Percentiles rank a stretch among this genome's conserved stretches.
Conservation (phyloP, 2,797 vertebrate species). For the Takifugu rubripes region DNA sequence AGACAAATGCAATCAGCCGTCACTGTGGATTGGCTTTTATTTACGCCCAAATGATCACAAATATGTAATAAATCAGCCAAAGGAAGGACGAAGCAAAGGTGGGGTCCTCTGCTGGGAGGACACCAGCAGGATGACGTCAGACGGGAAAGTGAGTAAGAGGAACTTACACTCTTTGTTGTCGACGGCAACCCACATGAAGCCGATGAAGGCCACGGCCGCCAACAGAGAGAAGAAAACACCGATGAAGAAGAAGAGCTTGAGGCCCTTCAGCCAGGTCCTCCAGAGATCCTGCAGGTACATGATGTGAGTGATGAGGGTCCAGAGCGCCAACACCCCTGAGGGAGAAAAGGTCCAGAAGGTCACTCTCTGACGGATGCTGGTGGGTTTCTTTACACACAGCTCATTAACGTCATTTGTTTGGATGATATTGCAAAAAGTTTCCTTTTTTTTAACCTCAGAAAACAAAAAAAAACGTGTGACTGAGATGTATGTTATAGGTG, state of each 20-base stretch:
- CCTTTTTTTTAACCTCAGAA: too few species aligned
- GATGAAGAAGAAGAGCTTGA: conserved; percentile 87
- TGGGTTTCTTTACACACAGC: neutral
- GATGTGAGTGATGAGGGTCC: conserved; percentile 89
- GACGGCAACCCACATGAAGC: conserved; percentile 84
- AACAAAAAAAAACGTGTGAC: too few species aligned
- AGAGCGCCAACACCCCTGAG: conserved; percentile 91
- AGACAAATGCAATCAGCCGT: too few species aligned
- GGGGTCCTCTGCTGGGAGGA: too few species aligned
- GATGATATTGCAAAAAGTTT: too few species aligned
- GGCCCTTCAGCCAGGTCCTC: conserved; percentile 94
- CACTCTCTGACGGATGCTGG: too few species aligned
- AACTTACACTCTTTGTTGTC: conserved; percentile 83
- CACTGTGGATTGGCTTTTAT: too few species aligned
- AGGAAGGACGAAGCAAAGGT: too few species aligned
- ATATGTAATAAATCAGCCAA: too few species aligned
- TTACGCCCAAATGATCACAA: too few species aligned
- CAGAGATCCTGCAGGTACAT: conserved; percentile 98
- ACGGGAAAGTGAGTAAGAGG: neutral
- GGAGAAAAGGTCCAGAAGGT: neutral
- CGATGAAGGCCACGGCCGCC: conserved; percentile 78
- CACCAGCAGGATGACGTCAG: too few species aligned
- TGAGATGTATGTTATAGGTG: neutral
- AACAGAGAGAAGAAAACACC: conserved; percentile 85
- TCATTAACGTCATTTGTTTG: neutral